Evolutionary conservation across 2,888 invertebrate genomes (phyloP).

Genomic region (Plutella xylostella): DNA sequence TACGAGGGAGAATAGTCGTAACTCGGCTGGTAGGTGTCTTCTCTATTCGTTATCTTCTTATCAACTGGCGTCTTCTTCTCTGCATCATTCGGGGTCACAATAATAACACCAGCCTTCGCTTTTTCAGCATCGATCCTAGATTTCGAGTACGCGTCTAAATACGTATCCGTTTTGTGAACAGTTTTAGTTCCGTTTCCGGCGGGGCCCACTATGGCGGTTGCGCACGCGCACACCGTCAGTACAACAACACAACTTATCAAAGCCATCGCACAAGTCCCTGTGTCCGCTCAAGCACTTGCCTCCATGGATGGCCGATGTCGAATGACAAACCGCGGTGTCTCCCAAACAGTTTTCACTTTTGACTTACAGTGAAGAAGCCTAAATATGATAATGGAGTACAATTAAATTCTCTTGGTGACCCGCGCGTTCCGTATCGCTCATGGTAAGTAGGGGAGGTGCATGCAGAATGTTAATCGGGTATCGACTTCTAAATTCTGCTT

Average conservation of each 20-base stretch:
- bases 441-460: constrained; percentile 56
- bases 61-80: too few species aligned
- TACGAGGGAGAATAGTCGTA: constrained; percentile 52
- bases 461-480: constrained; percentile 47
- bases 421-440: constrained; percentile 64
- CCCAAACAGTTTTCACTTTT: constrained; percentile 67
- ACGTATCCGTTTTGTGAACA: constrained; percentile 66
- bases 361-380: constrained; percentile 68
- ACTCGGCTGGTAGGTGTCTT: constrained; percentile 51
- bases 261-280: neutral
- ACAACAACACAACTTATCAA: constrained; percentile 26
- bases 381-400: constrained; percentile 70
- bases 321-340: constrained; percentile 51
- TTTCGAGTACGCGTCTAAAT: constrained; percentile 74
- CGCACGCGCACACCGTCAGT: constrained; percentile 37
- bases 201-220: constrained; percentile 50
- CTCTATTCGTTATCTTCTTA: constrained; percentile 57
- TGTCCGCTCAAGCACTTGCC: constrained; percentile 44
- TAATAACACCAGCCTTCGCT: constrained; percentile 53
- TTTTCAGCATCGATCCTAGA: constrained; percentile 61
- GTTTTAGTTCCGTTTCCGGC: constrained; percentile 40
- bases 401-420: constrained; percentile 66
- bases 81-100: constrained; percentile 58
- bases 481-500: constrained; percentile 29
- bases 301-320: constrained; percentile 60